phyloP scores from a whole-genome alignment of 2,113 vertebrate genomes.

The Anseranas semipalmata region DNA sequence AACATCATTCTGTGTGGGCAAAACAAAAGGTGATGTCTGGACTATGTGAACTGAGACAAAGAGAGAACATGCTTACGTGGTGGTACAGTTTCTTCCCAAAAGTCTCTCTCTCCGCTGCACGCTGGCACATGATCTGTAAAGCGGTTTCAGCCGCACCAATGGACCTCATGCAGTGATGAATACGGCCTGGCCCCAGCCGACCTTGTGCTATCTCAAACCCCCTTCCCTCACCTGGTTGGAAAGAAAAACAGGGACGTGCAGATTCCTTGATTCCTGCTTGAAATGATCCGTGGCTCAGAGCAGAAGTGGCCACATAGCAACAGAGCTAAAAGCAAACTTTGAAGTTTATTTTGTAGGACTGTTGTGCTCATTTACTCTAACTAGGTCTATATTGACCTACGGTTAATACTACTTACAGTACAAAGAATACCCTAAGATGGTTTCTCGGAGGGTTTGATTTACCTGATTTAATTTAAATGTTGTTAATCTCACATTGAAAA shows the following conservation, averaged over 20 bases:
- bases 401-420: not conserved
- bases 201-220: constrained; percentile 94
- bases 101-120: constrained; percentile 76
- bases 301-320: not conserved
- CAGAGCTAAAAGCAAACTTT: not conserved
- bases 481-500: not conserved
- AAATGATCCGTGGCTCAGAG: not conserved
- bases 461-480: not conserved
- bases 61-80: constrained; percentile 78
- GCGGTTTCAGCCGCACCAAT: constrained; percentile 85
- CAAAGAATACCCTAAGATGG: not conserved
- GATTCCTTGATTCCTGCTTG: not conserved
- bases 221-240: constrained; percentile 85
- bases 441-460: not conserved
- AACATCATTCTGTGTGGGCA: not conserved
- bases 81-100: constrained; percentile 89
- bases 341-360: not conserved
- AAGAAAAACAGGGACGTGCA: not conserved
- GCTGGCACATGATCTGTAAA: constrained; percentile 85
- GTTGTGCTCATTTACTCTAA: not conserved
- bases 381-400: no score
- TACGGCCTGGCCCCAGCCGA: constrained; percentile 87
- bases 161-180: constrained; percentile 93
- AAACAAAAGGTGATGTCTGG: not conserved
- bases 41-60: rapidly evolving